Percentiles rank a stretch among this genome's conserved stretches.
Evolutionary conservation across 2,797 vertebrate species (phyloP).

Genomic region (Chaenodraco wilsoni): DNA sequence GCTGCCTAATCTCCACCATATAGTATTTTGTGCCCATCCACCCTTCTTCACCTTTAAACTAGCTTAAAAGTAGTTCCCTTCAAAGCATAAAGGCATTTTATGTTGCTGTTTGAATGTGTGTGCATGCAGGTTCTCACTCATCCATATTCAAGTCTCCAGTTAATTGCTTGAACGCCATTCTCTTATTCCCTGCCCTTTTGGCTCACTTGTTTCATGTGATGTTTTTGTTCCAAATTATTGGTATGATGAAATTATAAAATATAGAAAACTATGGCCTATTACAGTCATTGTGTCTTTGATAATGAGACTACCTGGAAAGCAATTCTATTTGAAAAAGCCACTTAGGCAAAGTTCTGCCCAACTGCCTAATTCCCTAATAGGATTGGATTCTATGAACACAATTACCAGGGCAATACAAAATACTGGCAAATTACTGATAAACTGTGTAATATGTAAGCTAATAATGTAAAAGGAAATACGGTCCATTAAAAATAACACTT

Average conservation of each 20-base stretch:
- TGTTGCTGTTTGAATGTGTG: neutral
- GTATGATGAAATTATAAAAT: conserved; percentile 23
- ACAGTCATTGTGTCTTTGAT: conserved; percentile 39
- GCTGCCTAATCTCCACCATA: conserved; percentile 50
- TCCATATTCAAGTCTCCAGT: neutral
- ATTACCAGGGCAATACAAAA: conserved; percentile 47
- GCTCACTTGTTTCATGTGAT: conserved; percentile 19
- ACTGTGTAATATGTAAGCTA: conserved; percentile 38
- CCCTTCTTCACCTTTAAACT: conserved; percentile 12
- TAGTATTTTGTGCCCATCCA: conserved; percentile 39
- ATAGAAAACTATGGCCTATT: conserved; percentile 21
- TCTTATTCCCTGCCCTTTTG: neutral
- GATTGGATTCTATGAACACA: conserved; percentile 52
- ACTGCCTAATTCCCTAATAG: conserved; percentile 27
- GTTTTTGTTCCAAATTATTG: neutral
- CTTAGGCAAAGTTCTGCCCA: conserved; percentile 41
- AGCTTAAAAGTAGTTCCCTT: conserved; percentile 36
- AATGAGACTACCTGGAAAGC: conserved; percentile 54
- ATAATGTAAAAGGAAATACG: conserved; percentile 39
- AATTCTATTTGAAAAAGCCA: conserved; percentile 55
- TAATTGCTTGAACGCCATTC: neutral
- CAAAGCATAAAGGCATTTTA: neutral
- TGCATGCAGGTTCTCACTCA: neutral
- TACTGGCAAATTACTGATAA: conserved; percentile 54
- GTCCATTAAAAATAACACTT: conserved; percentile 7